Base-by-base conservation (phyloP, 1,140 invertebrate species). In the Drosophila cardini region DNA sequence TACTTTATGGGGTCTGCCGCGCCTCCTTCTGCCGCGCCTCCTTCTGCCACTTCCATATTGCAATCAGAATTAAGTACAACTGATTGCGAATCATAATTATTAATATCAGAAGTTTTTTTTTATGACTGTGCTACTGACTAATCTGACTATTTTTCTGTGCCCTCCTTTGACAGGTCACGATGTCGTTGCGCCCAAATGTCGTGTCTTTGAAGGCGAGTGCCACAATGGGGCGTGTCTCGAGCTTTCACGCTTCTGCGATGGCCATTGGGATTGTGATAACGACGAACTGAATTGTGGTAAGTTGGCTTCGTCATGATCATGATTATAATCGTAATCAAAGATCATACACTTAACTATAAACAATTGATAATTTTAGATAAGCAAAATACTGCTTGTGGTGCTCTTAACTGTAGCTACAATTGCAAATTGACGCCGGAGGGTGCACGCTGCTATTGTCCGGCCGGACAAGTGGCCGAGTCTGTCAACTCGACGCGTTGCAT, bases 191-290 rank as follows among this genome's bases (percentile, higher is more conserved):
- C 80, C 85, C 77, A 92, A 90, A 58, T 96, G 95, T 90, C 92
- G 92, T 32, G 92, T 91, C 46, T 94, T 94, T 15, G 94, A 96
- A 92, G 95, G 95, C 85, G 93, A 94, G 75, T 96, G 96, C 91
- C 91, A 89, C 61, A 95, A 94, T 48, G 93, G 94, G 65, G 94
- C 94, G 77, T 98, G 97, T 93, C 94, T 98, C 71, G 95, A 96
- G 63, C 93, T 93, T 42, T 95, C 94, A 16, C 97, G 96, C 95
- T 93, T 95, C 45, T 97, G 97, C 93, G 96, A 97, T 92, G 95
- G 95, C 32, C 94, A 95, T 72, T 92, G 94, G 61, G 96, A 97
- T 92, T 97, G 96, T 93, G 95, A 95, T 42, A 93, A 94, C 56
- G 93, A 93, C 71, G 93, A 93, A 56, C 93, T 94, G 78, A 93